These are phyloP conservation scores for Carabus problematicus DNA, from an alignment of 2,888 invertebrate species.

Conservation along the genomic window DNA sequence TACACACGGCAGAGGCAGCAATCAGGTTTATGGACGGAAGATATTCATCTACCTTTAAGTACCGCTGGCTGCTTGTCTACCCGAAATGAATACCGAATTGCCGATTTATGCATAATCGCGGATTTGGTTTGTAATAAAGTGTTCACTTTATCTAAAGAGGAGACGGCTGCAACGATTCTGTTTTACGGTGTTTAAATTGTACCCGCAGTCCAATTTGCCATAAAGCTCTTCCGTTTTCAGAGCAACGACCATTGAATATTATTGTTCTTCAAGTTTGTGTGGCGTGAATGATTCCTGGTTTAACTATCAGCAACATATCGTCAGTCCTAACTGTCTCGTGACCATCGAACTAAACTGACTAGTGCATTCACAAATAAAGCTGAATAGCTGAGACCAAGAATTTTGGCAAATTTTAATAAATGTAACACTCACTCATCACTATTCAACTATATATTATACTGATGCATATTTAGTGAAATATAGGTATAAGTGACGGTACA, in stretches of 20 bases:
- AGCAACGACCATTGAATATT: not conserved
- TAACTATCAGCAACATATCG: no score
- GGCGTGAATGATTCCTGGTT: no score
- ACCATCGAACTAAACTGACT: no score
- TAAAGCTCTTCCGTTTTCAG: conserved; percentile 10
- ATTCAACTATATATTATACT: no score
- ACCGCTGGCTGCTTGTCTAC: conserved; percentile 35
- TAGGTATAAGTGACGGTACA: no score
- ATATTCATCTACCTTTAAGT: conserved; percentile 41
- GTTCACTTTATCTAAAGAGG: conserved; percentile 38
- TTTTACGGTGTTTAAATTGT: conserved; percentile 29
- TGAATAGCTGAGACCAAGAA: no score
- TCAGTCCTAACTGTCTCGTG: no score
- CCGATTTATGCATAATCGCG: conserved; percentile 41
- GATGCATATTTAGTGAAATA: no score
- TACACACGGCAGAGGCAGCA: conserved; percentile 18
- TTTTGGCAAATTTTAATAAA: no score
- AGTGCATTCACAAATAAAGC: no score
- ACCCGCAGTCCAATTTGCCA: conserved; percentile 17
- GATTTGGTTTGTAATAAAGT: conserved; percentile 40
- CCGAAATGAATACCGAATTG: conserved; percentile 41
- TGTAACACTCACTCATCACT: no score
- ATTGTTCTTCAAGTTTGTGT: no score
- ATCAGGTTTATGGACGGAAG: conserved; percentile 40
- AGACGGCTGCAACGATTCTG: conserved; percentile 17